phyloP scores from a whole-genome alignment of 2,888 invertebrate species.

The Oxycera nigricornis region DNA sequence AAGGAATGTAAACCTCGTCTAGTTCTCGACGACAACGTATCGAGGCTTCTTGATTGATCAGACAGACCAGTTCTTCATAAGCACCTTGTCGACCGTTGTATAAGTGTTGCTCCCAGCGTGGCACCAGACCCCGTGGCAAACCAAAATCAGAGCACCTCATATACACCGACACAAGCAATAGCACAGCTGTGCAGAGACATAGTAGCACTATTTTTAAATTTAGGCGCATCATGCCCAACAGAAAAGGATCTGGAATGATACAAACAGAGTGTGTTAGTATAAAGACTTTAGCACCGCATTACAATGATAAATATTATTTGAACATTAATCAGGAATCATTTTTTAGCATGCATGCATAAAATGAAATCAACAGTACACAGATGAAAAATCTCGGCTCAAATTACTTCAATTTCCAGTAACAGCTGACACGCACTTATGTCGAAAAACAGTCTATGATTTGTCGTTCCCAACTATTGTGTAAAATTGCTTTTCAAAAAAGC shows the following conservation, averaged over 20 bases:
- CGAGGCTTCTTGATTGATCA: slow-evolving; percentile 86
- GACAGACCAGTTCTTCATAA: slow-evolving; percentile 78
- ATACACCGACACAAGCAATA: slow-evolving; percentile 77
- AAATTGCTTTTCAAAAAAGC: slow-evolving; percentile 6
- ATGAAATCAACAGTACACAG: too few species aligned
- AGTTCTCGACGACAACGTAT: slow-evolving; percentile 80
- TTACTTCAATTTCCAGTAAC: too few species aligned
- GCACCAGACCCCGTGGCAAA: slow-evolving; percentile 56
- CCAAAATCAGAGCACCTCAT: slow-evolving; percentile 74
- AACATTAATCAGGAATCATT: too few species aligned
- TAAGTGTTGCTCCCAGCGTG: slow-evolving; percentile 53
- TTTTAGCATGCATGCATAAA: too few species aligned
- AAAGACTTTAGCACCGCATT: too few species aligned
- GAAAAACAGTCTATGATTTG: neutral
- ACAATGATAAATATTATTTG: too few species aligned
- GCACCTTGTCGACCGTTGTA: slow-evolving; percentile 39
- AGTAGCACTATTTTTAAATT: slow-evolving; percentile 79
- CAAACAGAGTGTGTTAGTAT: too few species aligned
- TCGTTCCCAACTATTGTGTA: neutral
- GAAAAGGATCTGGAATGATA: too few species aligned
- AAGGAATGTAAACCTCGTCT: slow-evolving; percentile 91
- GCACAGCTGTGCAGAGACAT: slow-evolving; percentile 69
- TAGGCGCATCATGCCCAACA: slow-evolving; percentile 72
- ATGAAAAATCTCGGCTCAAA: too few species aligned
- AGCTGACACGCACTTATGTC: neutral